Base-by-base conservation (phyloP, 2,888 invertebrate species). In the Acronicta alni region DNA sequence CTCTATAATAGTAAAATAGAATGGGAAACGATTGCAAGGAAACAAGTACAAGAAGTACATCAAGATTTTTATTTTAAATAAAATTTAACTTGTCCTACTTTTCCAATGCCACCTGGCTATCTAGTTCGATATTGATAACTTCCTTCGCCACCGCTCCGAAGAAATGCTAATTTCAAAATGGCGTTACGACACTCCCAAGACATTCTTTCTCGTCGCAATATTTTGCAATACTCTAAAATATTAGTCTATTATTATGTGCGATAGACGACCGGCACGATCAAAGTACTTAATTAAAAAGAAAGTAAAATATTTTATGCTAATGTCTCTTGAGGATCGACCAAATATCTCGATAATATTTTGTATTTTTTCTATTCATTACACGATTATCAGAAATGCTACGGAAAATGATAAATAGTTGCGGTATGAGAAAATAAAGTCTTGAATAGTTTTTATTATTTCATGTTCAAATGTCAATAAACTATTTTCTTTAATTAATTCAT, bases 151-250 rank as follows among this genome's bases (percentile, higher is more conserved):
- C 49, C 57, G 71, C 58, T 72, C 56, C 60, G 59, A 41, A 60
- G 49, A 71, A 75, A 74, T 77, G 75, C 75, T 77, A 75, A 75
- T 75, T 77, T 59, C 2, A 57, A 67, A 55, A 75, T 66, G 67
- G 52, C 58, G 53, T 77, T 61, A 74, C 65, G 65, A 53, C 60
- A 48, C 74, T 60, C 57, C 51, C n/a, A 49, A 60, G 70, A 44
- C 42, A 42, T 65, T 69, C 57, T 62, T 49, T 47, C 26, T 60
- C 20, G 30, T 38, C 52, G 18, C 49, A 57, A 42, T 54, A 48
- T 53, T 57, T 47, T 4, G 30, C 16, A 53, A 16, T 59, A 59
- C 39, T 57, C 45, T 12, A 52, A 48, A 69, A 57, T 60, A 56
- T 32, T 10, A 16, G 43, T 55, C n/a, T 20, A 43, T 64, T 76